These are phyloP conservation scores for Mercenaria mercenaria DNA, from an alignment of 1,140 invertebrate species.

Conservation along the genomic window DNA sequence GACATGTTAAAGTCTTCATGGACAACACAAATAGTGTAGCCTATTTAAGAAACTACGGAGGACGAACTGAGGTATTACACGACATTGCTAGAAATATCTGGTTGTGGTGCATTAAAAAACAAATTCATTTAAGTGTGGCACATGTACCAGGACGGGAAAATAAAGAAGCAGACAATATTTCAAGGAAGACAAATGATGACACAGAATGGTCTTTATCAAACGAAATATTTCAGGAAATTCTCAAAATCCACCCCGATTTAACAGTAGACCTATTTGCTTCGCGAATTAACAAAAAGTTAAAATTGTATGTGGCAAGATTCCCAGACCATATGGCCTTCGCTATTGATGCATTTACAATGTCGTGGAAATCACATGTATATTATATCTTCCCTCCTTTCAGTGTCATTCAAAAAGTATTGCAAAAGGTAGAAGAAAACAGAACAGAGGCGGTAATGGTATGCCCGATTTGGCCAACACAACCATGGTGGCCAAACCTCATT, in stretches of 20 bases:
- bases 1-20: not conserved
- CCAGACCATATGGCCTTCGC: not conserved
- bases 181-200: slow-evolving; percentile 19
- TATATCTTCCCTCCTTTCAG: slow-evolving; percentile 68
- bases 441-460: slow-evolving; percentile 41
- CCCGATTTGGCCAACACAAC: slow-evolving; percentile 64
- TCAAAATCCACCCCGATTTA: not conserved
- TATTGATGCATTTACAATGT: slow-evolving; percentile 56
- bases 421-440: slow-evolving; percentile 54
- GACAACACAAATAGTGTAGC: slow-evolving; percentile 4
- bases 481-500: slow-evolving; percentile 48
- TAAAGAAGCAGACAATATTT: not conserved
- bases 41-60: not conserved
- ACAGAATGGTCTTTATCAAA: slow-evolving; percentile 5
- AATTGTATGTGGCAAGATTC: not conserved
- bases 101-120: slow-evolving; percentile 20
- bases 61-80: not conserved
- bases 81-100: not conserved
- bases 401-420: slow-evolving; percentile 8
- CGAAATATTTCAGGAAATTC: not conserved
- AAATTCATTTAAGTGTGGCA: slow-evolving; percentile 24
- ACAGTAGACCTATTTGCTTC: not conserved
- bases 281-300: not conserved
- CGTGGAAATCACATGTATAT: slow-evolving; percentile 22
- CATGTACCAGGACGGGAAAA: slow-evolving; percentile 1